Evolutionary conservation across 1,140 invertebrate species (phyloP), one percentile per base, ranked within the genome.

Genomic region (Cydia splendana): DNA sequence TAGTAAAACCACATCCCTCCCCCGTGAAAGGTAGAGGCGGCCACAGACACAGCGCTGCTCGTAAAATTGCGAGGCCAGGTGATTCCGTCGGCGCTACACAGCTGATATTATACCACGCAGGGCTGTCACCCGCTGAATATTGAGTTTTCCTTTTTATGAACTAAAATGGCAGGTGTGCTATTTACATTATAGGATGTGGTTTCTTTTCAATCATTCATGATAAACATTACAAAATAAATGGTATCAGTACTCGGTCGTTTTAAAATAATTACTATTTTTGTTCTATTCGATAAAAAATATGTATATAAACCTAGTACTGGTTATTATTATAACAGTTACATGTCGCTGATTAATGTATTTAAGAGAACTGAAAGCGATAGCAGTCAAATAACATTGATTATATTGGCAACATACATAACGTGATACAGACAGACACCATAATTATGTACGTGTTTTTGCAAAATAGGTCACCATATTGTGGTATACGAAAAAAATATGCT

Each of bases 31-130:
- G 77, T 84, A 84, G 86, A 84, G 85, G 84, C 85, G 87, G 79
- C 76, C 71, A 81, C 83, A 82, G 88, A 80, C 85, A 74, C 71
- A 82, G 76, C 87, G 86, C 83, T 84, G 88, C 83, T 89, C 88
- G 88, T 92, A 90, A 90, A 90, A 91, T 87, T 88, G 88, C 89
- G 88, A 88, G 88, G 82, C 85, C 90, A 92, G 90, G 90, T 92
- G 90, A 91, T 89, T 87, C 90, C 85, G 89, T 87, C 90, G 88
- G 85, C 88, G 87, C 81, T 82, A 79, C 80, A 20, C 51, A 51
- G 76, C 78, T 65, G 75, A 48, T 57, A 78, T 73, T 71, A 71
- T 38, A 38, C 67, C 38, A 6, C 0, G 67, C 67, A 71, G 67
- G 67, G 67, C 13, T 71, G 67, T 0, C 67, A 42, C 65, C 0